Evolutionary conservation across 2,888 invertebrate species (phyloP).

Genomic region (Eucriotettix oculatus): DNA sequence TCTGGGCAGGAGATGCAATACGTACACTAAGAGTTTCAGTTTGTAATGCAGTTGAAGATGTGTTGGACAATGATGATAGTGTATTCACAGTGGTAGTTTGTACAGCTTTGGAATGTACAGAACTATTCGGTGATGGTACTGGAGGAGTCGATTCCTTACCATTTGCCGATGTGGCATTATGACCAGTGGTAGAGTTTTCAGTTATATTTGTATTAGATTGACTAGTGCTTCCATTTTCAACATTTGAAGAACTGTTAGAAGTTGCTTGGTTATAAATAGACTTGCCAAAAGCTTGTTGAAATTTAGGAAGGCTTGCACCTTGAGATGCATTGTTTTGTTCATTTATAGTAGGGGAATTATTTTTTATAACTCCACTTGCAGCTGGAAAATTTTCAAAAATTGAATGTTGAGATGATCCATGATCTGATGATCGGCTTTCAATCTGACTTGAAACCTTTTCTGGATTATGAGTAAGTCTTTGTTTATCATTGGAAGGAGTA

Average conservation of each 20-base stretch:
- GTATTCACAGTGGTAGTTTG: conserved; percentile 19
- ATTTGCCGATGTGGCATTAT: not conserved
- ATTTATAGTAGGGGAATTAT: not conserved
- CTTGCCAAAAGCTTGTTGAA: conserved; percentile 64
- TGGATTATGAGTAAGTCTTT: not conserved
- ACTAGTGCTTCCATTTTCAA: not conserved
- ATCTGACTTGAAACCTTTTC: not conserved
- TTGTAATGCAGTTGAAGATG: not conserved
- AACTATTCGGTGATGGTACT: conserved; percentile 15
- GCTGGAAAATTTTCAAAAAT: not conserved
- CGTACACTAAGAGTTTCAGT: conserved; percentile 6
- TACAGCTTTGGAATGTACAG: conserved; percentile 24
- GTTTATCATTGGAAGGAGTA: not conserved
- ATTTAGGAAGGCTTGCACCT: conserved; percentile 45
- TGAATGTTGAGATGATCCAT: not conserved
- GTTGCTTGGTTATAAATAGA: conserved; percentile 30
- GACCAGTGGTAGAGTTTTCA: not conserved
- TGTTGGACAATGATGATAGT: not conserved
- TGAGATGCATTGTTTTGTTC: conserved; percentile 2
- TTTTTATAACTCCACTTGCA: not conserved
- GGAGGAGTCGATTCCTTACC: not conserved
- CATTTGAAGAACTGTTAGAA: not conserved
- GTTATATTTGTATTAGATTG: not conserved
- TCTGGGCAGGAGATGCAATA: conserved; percentile 14
- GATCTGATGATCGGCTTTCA: no score